These are phyloP conservation scores for Allobates femoralis DNA, from an alignment of 2,797 vertebrate species.

Conservation along the genomic window DNA sequence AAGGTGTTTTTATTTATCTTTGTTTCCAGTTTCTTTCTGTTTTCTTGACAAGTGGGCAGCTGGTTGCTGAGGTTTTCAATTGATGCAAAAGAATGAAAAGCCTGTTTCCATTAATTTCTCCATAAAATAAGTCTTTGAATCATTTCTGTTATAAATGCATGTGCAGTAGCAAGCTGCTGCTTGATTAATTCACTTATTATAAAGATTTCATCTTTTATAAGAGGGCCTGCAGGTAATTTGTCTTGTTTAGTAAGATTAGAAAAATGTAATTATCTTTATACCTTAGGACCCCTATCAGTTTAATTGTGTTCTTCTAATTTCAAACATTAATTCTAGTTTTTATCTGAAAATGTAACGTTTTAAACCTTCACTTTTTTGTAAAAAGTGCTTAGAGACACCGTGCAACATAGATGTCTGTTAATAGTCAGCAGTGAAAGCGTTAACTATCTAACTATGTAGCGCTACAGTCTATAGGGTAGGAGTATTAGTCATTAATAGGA, in stretches of 20 bases:
- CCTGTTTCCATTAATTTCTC: constrained; percentile 99
- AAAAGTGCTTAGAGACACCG: constrained; percentile 57
- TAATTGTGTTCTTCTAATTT: constrained; percentile 87
- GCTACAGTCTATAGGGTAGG: background rate
- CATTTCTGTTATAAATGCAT: constrained; percentile 87
- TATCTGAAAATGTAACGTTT: constrained; percentile 56
- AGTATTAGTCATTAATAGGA: background rate
- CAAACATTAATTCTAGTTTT: constrained; percentile 78
- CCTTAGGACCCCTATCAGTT: constrained; percentile 92
- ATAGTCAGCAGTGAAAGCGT: background rate
- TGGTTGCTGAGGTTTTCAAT: constrained; percentile 99
- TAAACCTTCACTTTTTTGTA: constrained; percentile 27
- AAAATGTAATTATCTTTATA: constrained; percentile 99
- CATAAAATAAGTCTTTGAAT: constrained; percentile 90
- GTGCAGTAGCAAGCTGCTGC: constrained; percentile 87
- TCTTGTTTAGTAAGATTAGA: constrained; percentile 95
- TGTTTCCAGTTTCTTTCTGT: constrained; percentile 98
- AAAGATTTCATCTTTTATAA: constrained; percentile 99
- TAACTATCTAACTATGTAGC: background rate
- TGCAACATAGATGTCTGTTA: background rate
- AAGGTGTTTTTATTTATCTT: constrained; percentile 97
- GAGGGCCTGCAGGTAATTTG: constrained; percentile 99
- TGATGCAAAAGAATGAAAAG: constrained; percentile 99
- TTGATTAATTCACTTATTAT: constrained; percentile 99
- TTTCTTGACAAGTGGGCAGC: constrained; percentile 99